Base-by-base conservation (phyloP, 2,113 vertebrate genomes). In the Pedionomus torquatus region DNA sequence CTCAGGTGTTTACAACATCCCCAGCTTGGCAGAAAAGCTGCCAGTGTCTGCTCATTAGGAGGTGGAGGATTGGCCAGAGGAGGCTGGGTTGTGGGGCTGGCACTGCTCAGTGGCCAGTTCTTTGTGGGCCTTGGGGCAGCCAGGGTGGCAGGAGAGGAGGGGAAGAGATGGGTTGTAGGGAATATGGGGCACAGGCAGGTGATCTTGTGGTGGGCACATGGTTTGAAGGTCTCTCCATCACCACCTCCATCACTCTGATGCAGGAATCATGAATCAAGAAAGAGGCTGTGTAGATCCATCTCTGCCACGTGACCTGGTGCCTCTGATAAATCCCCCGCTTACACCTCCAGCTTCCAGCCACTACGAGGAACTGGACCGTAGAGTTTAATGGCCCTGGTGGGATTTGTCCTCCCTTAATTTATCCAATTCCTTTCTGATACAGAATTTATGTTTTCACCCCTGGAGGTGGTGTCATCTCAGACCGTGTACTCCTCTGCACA, bases 341-440 rank as follows among this genome's bases (percentile, higher is more conserved):
- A 74, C n/a, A 63, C 10, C 72, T 95, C 60, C n/a, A 54, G 51
- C 57, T 90, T 88, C 70, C 46, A 95, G 55, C 41, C 75, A 11
- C 51, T 0, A 0, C 13, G n/a, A 95, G 68, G 76, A 96, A 81
- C 54, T 64, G 37, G 51, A 51, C 30, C 33, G 12, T 64, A 37
- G 68, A 86, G 74, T 58, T 95, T 95, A 93, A 95, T 92, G 39
- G 30, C 31, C 37, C 46, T 70, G 21, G 15, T 72, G 44, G n/a
- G 63, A 90, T 70, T 90, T 89, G 9, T 64, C 51, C 49, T 95
- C 51, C 51, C 57, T 89, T 95, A 92, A 90, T 89, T 92, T 93
- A 66, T 78, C 58, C 37, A 86, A 7, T 70, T 37, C 25, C 46
- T 86, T 88, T 83, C 90, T 90, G 71, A 83, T 54, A 51, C 6